Evolutionary conservation across 1,140 invertebrate species (phyloP).

Genomic region (Zophobas atratus): DNA sequence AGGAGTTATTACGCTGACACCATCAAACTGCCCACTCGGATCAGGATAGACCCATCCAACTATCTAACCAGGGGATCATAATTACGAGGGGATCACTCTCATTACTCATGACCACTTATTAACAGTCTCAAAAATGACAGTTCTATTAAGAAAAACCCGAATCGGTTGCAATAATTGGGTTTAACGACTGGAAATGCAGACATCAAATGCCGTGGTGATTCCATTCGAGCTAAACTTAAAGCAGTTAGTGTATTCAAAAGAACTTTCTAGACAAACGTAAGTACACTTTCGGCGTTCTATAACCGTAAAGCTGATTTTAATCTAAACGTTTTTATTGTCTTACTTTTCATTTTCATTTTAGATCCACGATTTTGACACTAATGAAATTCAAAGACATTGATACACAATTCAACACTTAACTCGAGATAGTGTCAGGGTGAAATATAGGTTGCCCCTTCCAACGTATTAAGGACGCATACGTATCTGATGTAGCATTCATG

Average conservation of each 20-base stretch:
- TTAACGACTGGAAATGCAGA: not conserved
- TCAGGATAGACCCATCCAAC: too few relatives aligned
- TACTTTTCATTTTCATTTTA: not conserved
- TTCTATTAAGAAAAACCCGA: not conserved
- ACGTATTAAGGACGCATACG: not conserved
- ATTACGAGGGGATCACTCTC: not conserved
- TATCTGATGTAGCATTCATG: slow-evolving; percentile 1
- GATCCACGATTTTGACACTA: not conserved
- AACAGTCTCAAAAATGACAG: too few relatives aligned
- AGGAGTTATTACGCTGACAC: not conserved
- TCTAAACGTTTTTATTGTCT: not conserved
- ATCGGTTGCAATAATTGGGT: not conserved
- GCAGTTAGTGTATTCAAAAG: not conserved
- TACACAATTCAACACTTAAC: not conserved
- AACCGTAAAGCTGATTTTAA: not conserved
- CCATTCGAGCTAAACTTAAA: slow-evolving; percentile 2
- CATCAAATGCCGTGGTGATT: not conserved
- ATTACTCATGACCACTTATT: too few relatives aligned
- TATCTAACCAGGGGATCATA: too few relatives aligned
- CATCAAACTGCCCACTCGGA: too few relatives aligned
- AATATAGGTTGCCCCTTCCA: not conserved
- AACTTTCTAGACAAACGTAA: not conserved
- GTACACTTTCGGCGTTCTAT: not conserved
- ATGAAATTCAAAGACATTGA: not conserved
- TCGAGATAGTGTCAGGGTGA: not conserved